Evolutionary conservation across 2,888 invertebrate species (phyloP).

Genomic region (Balanococcus diminutus): DNA sequence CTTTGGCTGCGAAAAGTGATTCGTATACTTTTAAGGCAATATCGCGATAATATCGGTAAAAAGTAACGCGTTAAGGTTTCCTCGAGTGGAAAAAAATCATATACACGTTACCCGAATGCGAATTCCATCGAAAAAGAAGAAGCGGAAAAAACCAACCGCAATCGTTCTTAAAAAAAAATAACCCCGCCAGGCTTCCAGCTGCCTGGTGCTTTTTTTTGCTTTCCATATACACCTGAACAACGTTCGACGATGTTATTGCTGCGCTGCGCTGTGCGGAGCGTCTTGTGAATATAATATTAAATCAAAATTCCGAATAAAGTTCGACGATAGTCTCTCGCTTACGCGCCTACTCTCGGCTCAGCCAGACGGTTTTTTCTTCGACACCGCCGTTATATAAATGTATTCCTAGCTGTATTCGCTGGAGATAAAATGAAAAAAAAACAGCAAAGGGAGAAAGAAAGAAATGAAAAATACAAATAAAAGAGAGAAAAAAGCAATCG

Average conservation of each 20-base stretch:
- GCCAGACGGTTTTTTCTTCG: not conserved
- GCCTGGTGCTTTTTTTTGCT: not conserved
- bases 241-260: not conserved
- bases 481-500: not conserved
- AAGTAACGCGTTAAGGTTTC: not conserved
- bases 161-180: not conserved
- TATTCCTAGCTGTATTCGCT: too few species aligned
- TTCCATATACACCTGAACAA: not conserved
- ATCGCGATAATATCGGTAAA: not conserved
- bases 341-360: not conserved
- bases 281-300: not conserved
- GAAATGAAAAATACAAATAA: not conserved
- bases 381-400: too few species aligned
- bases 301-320: not conserved
- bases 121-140: not conserved
- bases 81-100: not conserved
- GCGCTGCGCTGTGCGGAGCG: too few species aligned
- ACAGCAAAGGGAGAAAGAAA: too few species aligned
- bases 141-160: not conserved
- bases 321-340: not conserved
- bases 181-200: not conserved
- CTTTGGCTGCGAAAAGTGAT: not conserved
- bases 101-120: not conserved
- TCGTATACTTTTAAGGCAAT: not conserved
- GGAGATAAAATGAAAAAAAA: too few species aligned